A percentile compares a stretch with the other conserved stretches of the same genome.
Conservation (phyloP, 2,797 vertebrate species). For the Nothura maculosa region DNA sequence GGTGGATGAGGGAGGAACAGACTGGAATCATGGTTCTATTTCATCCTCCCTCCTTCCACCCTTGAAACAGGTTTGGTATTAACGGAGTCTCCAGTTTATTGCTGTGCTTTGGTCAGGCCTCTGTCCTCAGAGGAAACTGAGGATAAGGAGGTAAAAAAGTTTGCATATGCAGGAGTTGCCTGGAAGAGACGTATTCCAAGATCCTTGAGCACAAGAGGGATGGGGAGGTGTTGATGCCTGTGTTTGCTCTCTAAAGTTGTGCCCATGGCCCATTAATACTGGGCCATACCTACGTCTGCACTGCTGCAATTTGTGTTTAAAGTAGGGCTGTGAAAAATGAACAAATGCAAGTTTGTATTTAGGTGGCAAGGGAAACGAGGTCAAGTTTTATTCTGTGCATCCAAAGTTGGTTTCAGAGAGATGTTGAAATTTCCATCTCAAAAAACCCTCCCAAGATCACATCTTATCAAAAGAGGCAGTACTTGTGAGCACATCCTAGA, state of each 20-base stretch:
- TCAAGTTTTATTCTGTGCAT: background rate
- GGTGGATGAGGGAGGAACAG: background rate
- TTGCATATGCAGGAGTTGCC: background rate
- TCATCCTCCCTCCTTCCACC: background rate
- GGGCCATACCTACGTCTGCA: accelerated
- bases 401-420: background rate
- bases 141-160: background rate
- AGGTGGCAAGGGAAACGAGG: background rate
- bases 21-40: background rate
- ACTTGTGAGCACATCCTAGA: background rate
- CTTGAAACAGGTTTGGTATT: background rate
- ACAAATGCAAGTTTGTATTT: background rate
- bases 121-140: background rate
- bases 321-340: background rate
- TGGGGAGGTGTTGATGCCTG: background rate
- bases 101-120: background rate
- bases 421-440: background rate
- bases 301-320: background rate
- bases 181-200: background rate
- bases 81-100: background rate
- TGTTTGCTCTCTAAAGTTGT: background rate
- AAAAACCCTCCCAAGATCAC: background rate
- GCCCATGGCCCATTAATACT: too few relatives aligned
- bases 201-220: accelerated
- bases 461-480: background rate